Evolutionary conservation across 2,888 invertebrate genomes (phyloP), one percentile per base, ranked within the genome.

Genomic region (Rhabditoides inermis): DNA sequence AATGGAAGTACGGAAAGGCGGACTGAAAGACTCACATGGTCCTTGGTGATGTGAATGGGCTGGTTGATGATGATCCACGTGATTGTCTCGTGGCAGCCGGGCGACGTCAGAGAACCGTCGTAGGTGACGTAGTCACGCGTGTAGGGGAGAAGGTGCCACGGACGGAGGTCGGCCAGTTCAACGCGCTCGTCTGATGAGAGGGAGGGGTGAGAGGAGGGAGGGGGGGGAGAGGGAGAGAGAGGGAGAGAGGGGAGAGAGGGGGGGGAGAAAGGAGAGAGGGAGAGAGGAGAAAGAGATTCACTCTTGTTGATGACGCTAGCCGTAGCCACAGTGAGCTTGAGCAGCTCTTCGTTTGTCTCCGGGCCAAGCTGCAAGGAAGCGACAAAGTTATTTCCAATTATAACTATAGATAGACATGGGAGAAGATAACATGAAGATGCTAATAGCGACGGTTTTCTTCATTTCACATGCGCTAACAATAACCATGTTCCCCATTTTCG

Each of bases 51-150:
- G 83, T 90, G 91, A 77, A 94, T 88, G 61, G 94, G 94, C 79
- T 90, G 91, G 82, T 95, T 95, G 78, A 91, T 85, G 75, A 95
- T 88, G 76, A 95, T 86, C 95, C 95, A 95, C 56, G 92, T 89
- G 50, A 79, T 79, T 0, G 78, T 78, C 58, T 80, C 80, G 60
- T 77, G 68, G 61, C 79, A 80, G 20, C 78, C 79, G 7, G 95
- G 95, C 80, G 90, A 90, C 51, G 95, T 94, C 68, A 91, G 87
- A 65, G 92, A 92, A 25, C 94, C 94, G 35, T 66, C 63, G 47
- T 68, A 68, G 0, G 68, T 67, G 36, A 68, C 60, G 27, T 59
- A 60, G 45, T 68, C 68, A 2, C 61, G 39, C 2, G 68, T 68
- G 41, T 52, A 51, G n/a, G 68, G 68, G 10, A 68, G 58, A 23